phyloP scores from a whole-genome alignment of 1,140 invertebrate genomes.

The Zaprionus tsacasi region DNA sequence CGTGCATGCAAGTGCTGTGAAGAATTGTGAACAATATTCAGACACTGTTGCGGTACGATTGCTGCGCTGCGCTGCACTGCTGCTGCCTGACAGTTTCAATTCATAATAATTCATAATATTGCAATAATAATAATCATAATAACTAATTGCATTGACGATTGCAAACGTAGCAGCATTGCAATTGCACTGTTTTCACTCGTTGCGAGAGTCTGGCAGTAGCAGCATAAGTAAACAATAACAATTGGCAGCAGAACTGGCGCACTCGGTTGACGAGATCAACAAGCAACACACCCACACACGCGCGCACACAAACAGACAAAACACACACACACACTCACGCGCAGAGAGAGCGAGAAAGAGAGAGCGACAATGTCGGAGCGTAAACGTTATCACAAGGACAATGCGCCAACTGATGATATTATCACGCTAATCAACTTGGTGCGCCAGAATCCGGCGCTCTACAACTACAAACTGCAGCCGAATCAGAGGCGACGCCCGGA shows the following conservation, averaged over 20 bases:
- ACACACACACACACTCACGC: background rate
- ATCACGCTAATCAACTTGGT: slow-evolving; percentile 78
- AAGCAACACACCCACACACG: slow-evolving; percentile 2
- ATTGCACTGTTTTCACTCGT: background rate
- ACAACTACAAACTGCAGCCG: slow-evolving; percentile 80
- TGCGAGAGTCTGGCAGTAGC: background rate
- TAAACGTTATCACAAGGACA: slow-evolving; percentile 83
- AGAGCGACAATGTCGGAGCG: slow-evolving; percentile 69
- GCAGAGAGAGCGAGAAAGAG: background rate
- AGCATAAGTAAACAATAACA: slow-evolving; percentile 29
- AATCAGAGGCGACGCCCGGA: slow-evolving; percentile 76
- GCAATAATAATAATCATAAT: background rate
- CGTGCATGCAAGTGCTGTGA: background rate
- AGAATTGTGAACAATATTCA: slow-evolving; percentile 6
- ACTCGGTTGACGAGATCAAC: slow-evolving; percentile 6
- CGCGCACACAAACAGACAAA: too few species aligned
- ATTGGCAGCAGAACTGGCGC: slow-evolving; percentile 1
- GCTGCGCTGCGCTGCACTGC: background rate
- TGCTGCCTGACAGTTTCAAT: background rate
- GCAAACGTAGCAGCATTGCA: background rate
- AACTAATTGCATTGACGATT: background rate
- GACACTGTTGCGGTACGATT: slow-evolving; percentile 11
- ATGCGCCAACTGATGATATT: slow-evolving; percentile 77
- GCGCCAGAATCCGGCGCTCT: slow-evolving; percentile 77
- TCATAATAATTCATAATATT: slow-evolving; percentile 1